phyloP scores from a whole-genome alignment of 1,140 invertebrate genomes.

The Macrotrachela quadricornifera region DNA sequence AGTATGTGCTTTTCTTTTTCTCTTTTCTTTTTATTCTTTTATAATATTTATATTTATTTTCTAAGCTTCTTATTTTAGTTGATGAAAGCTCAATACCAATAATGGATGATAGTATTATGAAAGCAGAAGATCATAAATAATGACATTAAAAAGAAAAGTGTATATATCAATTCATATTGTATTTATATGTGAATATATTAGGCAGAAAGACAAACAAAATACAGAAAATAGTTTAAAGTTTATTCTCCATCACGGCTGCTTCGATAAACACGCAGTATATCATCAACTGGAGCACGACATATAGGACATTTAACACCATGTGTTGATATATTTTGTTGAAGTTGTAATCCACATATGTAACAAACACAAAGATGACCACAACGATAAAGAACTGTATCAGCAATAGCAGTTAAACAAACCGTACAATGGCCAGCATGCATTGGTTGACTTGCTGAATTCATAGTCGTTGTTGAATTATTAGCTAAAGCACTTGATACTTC shows the following conservation, averaged over 20 bases:
- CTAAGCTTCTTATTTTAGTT: too few relatives aligned
- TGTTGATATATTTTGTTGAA: slow-evolving; percentile 12
- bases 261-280: slow-evolving; percentile 23
- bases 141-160: too few relatives aligned
- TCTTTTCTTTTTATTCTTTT: too few relatives aligned
- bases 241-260: slow-evolving; percentile 10
- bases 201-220: too few relatives aligned
- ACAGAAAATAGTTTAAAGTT: too few relatives aligned
- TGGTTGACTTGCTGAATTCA: slow-evolving; percentile 10
- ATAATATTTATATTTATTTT: too few relatives aligned
- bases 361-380: slow-evolving; percentile 29
- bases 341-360: slow-evolving; percentile 19
- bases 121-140: too few relatives aligned
- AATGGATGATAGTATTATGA: too few relatives aligned
- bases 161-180: too few relatives aligned
- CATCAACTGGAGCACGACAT: slow-evolving; percentile 27
- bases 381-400: slow-evolving; percentile 26
- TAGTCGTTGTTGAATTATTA: slow-evolving; percentile 11
- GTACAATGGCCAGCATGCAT: slow-evolving; percentile 21
- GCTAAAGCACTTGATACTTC: slow-evolving; percentile 23
- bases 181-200: too few relatives aligned
- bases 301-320: slow-evolving; percentile 18
- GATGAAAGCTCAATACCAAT: too few relatives aligned
- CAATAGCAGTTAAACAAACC: slow-evolving; percentile 22
- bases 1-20: too few relatives aligned